Evolutionary conservation across 1,140 invertebrate species (phyloP), one percentile per base, ranked within the genome.

Genomic region (Zaprionus ornatus): DNA sequence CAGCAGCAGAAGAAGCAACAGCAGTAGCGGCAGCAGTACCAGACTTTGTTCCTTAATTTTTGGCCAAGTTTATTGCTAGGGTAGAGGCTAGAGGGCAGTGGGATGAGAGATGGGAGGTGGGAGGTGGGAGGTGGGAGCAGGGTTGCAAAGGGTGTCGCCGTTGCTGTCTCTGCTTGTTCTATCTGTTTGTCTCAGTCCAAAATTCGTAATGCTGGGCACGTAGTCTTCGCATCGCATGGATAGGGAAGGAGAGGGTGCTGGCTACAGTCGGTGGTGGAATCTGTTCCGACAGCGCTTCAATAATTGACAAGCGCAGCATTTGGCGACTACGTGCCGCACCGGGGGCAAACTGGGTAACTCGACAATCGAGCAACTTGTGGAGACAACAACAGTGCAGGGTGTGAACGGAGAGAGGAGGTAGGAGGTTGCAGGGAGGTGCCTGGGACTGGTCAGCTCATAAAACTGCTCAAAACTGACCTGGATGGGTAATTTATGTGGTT

Each of bases 401-500:
- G 19, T 6, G 19, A 10, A 52, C 2, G n/a, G 25, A n/a, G 17
- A 3, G 3, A 3, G 21, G 25, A 15, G 23, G 15, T 0, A 6
- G 23, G 52, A 15, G 6, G 17, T 4, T 4, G 40, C n/a, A 9
- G 27, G 27, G 27, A 10, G 29, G 29, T 32, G 19, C 1, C 9
- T 12, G 45, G 5, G 7, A 13, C 45, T 50, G 45, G 45, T 50
- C 72, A 74, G 72, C 66, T 86, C 85, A 82, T 87, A 85, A 85
- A 72, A 76, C 74, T 76, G 68, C 74, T 76, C 73, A 85, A 85
- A 86, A 87, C 79, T 87, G 83, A 82, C 83, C 83, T 77, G 77
- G 81, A 78, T 82, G 75, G 76, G 71, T 82, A 86, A 86, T 86
- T 86, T 86, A 86, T 86, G 83, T 86, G 82, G 84, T 77, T 66